These are phyloP conservation scores for Drosophila maculinotata DNA, from an alignment of 2,888 invertebrate genomes.

Conservation along the genomic window DNA sequence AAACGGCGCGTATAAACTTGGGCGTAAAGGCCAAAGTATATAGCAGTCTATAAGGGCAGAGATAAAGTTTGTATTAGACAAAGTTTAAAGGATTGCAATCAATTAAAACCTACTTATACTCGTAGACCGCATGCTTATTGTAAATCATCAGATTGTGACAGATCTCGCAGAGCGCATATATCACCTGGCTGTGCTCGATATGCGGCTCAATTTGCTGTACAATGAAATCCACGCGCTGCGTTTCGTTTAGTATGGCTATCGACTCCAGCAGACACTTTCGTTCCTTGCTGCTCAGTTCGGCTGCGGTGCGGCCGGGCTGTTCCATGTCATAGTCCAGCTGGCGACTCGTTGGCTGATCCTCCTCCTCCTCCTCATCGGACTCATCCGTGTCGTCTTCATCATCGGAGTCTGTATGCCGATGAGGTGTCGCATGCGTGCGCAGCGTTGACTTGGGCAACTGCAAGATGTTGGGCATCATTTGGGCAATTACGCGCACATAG, in stretches of 20 bases:
- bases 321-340: conserved; percentile 62
- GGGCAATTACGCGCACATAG: conserved; percentile 83
- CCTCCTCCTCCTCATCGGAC: conserved; percentile 57
- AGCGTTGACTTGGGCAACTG: conserved; percentile 83
- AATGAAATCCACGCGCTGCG: conserved; percentile 86
- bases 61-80: not conserved
- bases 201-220: conserved; percentile 85
- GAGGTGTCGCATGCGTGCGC: conserved; percentile 57
- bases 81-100: not conserved
- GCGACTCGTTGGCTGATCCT: conserved; percentile 38
- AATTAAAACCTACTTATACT: conserved; percentile 89
- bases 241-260: conserved; percentile 89
- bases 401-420: conserved; percentile 78
- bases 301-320: conserved; percentile 36
- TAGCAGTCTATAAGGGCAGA: conserved; percentile 86
- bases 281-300: conserved; percentile 75
- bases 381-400: conserved; percentile 76
- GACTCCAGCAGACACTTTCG: conserved; percentile 80
- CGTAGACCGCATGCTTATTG: conserved; percentile 92
- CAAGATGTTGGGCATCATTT: conserved; percentile 83
- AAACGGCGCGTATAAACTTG: conserved; percentile 90
- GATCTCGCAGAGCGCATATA: conserved; percentile 90
- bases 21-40: conserved; percentile 93
- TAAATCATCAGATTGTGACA: conserved; percentile 94
- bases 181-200: conserved; percentile 85